Base-by-base conservation (phyloP, 2,113 vertebrate genomes). In the Calyptommatus sinebrachiatus region DNA sequence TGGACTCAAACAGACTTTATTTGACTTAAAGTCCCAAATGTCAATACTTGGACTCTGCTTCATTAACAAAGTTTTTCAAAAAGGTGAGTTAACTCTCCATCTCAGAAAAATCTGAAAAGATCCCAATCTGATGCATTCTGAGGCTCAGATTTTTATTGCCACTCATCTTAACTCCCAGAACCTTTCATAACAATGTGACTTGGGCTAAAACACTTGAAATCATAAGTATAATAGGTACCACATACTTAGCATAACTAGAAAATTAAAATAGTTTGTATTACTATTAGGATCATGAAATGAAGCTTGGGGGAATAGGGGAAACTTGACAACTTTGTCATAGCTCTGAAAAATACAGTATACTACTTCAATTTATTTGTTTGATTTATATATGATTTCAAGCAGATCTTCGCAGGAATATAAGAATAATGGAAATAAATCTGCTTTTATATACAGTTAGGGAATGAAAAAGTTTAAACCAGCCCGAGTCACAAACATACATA, bases 21-120 rank as follows among this genome's bases (percentile, higher is more conserved):
- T 53, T 0, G 77, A 89, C 61, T 82, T 79, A 61, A 83, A 61
- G 71, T 66, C 70, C 53, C 83, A 29, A 73, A 61, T 91, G 61
- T n/a, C 63, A 10, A 81, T 83, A 1, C 2, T 76, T 68, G 89
- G 41, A 8, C 81, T 84, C 80, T 82, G 26, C 1, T 31, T 85
- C 57, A 61, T 85, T 75, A 90, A 80, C 76, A 85, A 92, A 84
- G 83, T 82, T 24, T 73, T 83, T 63, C 69, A 80, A 71, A 90
- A 84, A 76, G 83, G 89, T 87, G 26, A 88, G 91, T 73, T 18
- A 62, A 41, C 7, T 18, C 7, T 7, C 26, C 35, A 20, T 14
- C 4, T 6, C 1, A 7, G 61, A 18, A 22, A 18, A 22, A 31
- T 28, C 53, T 46, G 45, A 45, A 69, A 4, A 53, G 9, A 65